Evolutionary conservation across 2,888 invertebrate species (phyloP), one percentile per base, ranked within the genome.

Genomic region (Gastracanthus pulcherrimus): DNA sequence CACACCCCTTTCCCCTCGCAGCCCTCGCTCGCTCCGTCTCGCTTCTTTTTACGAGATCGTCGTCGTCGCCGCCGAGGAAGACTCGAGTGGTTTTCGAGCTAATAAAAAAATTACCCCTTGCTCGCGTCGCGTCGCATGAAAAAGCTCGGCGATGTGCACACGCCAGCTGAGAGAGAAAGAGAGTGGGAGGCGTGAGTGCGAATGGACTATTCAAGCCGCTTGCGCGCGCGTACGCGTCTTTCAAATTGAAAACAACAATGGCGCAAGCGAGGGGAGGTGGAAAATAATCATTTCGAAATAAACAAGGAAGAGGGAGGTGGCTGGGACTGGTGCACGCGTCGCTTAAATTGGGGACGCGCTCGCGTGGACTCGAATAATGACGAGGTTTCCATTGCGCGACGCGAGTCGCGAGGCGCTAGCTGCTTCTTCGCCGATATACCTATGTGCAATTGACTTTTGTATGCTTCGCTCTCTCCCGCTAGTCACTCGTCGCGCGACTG

Each of bases 61-160:
- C 85, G 84, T 67, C 85, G 86, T 83, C 86, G 86, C 85, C 45
- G n/a, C 45, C 13, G 36, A 26, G 51, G 86, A 84, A 85, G 87
- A 85, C 88, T 89, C 88, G 86, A 90, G 90, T 89, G 89, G 87
- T 88, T 89, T 89, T 89, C 86, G 83, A 89, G 89, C 88, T 89
- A 90, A 89, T 90, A 89, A 90, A 89, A 89, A 90, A 89, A 89
- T 90, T 89, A 89, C 88, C 87, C 86, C 84, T 86, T 83, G 84
- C 85, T 38, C 62, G 48, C 29, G n/a, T 29, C n/a, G 5, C 19
- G 36, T n/a, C n/a, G n/a, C n/a, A n/a, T n/a, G 26, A 36, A 69
- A 75, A 67, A 69, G 38, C 13, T n/a, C 38, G 34, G n/a, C 26
- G 51, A 51, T n/a, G 51, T 5, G 48, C 7, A 29, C 2, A 29